Evolutionary conservation across 2,113 vertebrate species (phyloP).

Genomic region (Neogobius melanostomus): DNA sequence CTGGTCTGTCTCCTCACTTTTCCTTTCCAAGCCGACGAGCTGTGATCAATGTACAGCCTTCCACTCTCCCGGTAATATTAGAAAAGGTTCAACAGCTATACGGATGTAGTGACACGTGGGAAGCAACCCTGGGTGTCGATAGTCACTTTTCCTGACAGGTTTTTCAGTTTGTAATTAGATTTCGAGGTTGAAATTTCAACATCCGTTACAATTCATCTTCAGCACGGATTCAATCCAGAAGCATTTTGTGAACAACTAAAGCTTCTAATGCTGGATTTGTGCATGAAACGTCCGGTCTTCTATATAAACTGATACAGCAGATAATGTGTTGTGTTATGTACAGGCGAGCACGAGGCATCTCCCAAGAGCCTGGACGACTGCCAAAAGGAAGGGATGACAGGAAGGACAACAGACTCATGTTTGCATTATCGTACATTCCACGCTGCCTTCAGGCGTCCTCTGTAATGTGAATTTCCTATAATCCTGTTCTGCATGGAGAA

Average conservation of each 20-base stretch:
- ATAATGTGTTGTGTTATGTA: conserved; percentile 11
- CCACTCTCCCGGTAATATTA: conserved; percentile 19
- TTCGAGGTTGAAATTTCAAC: no score
- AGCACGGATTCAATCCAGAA: background rate
- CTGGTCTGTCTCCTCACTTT: conserved; percentile 61
- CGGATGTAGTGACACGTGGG: conserved; percentile 10
- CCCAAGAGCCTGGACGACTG: conserved; percentile 27
- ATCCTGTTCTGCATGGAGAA: conserved; percentile 28
- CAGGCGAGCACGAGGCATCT: conserved; percentile 21
- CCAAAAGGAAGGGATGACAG: conserved; percentile 46
- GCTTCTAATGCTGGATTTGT: background rate
- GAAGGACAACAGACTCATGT: conserved; percentile 48
- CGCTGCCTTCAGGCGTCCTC: conserved; percentile 39
- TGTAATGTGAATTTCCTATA: conserved; percentile 36
- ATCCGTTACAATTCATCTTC: no score
- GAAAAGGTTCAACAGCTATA: conserved; percentile 8
- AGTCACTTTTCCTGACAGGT: background rate
- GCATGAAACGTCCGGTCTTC: background rate
- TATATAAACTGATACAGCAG: conserved; percentile 3
- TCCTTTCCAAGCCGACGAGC: conserved; percentile 49
- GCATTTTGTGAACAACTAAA: background rate
- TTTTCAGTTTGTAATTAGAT: background rate
- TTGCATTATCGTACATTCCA: conserved; percentile 29
- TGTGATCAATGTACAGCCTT: conserved; percentile 30
- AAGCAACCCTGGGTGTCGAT: conserved; percentile 10